Percentiles rank a stretch among this genome's conserved stretches.
phyloP scores from a whole-genome alignment of 2,797 vertebrate genomes.

The Myotis planiceps region DNA sequence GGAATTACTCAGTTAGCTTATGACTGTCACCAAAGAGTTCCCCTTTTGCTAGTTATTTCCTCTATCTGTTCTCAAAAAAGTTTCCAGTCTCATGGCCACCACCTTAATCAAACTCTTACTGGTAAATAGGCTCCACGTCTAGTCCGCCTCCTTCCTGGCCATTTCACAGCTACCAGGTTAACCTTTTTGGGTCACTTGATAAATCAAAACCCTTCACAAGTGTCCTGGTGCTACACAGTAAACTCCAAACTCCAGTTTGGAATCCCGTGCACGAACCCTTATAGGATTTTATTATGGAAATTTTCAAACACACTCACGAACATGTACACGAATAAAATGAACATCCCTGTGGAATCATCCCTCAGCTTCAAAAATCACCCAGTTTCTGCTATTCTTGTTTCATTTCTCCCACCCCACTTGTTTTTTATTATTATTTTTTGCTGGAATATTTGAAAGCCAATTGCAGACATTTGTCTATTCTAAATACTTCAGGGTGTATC shows the following conservation, averaged over 20 bases:
- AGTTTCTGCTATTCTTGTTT: background rate
- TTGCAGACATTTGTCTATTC: background rate
- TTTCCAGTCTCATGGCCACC: background rate
- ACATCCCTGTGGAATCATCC: background rate
- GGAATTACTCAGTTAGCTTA: too few species aligned
- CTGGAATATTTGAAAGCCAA: conserved; percentile 16
- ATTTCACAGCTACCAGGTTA: background rate
- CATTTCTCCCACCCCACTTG: background rate
- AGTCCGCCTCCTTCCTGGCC: background rate
- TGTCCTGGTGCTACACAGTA: background rate
- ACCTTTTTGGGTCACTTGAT: background rate
- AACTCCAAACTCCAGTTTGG: background rate
- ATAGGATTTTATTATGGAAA: background rate
- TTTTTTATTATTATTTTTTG: background rate
- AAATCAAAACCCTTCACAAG: background rate
- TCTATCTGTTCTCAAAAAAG: conserved; percentile 19
- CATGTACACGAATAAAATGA: background rate
- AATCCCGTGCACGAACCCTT: background rate
- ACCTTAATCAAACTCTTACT: background rate
- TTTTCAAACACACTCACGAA: background rate
- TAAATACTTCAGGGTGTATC: background rate
- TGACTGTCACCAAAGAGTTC: background rate
- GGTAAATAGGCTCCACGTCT: background rate
- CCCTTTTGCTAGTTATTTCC: conserved; percentile 33
- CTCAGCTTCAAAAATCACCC: background rate